A percentile compares a stretch with the other conserved stretches of the same genome.
phyloP scores from a whole-genome alignment of 2,888 invertebrate species.

The Cancer borealis region DNA sequence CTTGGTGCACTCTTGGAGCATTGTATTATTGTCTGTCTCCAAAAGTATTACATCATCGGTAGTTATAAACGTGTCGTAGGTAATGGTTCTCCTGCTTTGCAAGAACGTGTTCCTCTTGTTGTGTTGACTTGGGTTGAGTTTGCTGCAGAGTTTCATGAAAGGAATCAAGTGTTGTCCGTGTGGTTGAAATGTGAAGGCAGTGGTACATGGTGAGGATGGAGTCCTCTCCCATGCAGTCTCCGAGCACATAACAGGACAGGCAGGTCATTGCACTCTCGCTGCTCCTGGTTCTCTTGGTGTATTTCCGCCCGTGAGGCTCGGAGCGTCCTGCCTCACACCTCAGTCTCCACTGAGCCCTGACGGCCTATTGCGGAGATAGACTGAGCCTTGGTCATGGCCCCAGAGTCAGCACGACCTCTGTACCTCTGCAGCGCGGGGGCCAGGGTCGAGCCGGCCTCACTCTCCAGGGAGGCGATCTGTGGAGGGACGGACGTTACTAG shows the following conservation, averaged over 20 bases:
- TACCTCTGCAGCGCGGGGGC: slow-evolving; percentile 54
- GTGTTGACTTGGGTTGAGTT: background rate
- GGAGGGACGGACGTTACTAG: background rate
- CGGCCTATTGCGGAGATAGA: slow-evolving; percentile 64
- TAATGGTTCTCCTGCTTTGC: background rate
- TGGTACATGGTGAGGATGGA: slow-evolving; percentile 4
- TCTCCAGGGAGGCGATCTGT: slow-evolving; percentile 68
- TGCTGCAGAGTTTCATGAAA: background rate
- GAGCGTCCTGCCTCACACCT: slow-evolving; percentile 59
- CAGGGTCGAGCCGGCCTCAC: slow-evolving; percentile 57
- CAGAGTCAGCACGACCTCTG: slow-evolving; percentile 40
- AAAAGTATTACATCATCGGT: background rate
- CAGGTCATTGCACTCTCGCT: background rate
- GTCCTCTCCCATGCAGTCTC: background rate
- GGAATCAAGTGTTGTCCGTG: slow-evolving; percentile 4
- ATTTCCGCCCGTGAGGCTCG: background rate
- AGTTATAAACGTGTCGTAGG: background rate
- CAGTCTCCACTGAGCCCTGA: slow-evolving; percentile 67
- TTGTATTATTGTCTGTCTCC: background rate
- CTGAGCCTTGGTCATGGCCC: slow-evolving; percentile 66
- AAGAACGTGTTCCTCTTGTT: background rate
- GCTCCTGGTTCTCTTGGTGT: background rate
- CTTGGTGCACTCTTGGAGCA: background rate
- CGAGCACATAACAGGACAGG: background rate
- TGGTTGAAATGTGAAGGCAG: background rate